Evolutionary conservation across 2,888 invertebrate species (phyloP).

Genomic region (Chromoteleia sp.): DNA sequence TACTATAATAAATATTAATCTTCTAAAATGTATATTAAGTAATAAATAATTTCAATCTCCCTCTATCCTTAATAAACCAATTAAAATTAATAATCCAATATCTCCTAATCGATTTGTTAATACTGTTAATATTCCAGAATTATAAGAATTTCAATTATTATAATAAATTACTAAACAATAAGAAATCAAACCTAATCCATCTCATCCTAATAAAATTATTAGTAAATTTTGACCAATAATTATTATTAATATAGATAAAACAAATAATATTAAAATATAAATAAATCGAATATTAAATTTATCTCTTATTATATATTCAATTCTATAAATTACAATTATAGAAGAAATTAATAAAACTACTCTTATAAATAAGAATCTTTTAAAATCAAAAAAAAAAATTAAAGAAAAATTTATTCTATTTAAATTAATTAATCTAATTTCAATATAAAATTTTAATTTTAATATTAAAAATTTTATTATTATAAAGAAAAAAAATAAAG

Average conservation of each 20-base stretch:
- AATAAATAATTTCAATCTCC: constrained; percentile 80
- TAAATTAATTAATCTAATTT: constrained; percentile 86
- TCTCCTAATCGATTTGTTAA: constrained; percentile 88
- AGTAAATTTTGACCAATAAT: constrained; percentile 90
- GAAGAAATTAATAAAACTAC: constrained; percentile 89
- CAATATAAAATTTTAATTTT: constrained; percentile 85
- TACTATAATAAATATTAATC: constrained; percentile 78
- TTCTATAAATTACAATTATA: constrained; percentile 73
- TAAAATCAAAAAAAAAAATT: constrained; percentile 88
- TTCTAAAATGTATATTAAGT: constrained; percentile 84
- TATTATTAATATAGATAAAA: constrained; percentile 90
- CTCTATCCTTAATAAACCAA: constrained; percentile 52
- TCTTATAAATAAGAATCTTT: constrained; percentile 88
- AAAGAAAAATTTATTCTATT: constrained; percentile 85
- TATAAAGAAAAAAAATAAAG: constrained; percentile 80
- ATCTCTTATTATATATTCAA: constrained; percentile 86
- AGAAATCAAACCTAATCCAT: constrained; percentile 90
- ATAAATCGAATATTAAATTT: constrained; percentile 86
- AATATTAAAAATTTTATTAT: constrained; percentile 79
- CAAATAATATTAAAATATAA: constrained; percentile 88
- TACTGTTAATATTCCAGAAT: constrained; percentile 90
- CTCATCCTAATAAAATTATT: constrained; percentile 90
- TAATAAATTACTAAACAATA: constrained; percentile 91
- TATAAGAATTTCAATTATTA: constrained; percentile 89
- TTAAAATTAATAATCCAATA: constrained; percentile 68